phyloP scores from a whole-genome alignment of 2,888 invertebrate genomes.

The Euproctis similis region DNA sequence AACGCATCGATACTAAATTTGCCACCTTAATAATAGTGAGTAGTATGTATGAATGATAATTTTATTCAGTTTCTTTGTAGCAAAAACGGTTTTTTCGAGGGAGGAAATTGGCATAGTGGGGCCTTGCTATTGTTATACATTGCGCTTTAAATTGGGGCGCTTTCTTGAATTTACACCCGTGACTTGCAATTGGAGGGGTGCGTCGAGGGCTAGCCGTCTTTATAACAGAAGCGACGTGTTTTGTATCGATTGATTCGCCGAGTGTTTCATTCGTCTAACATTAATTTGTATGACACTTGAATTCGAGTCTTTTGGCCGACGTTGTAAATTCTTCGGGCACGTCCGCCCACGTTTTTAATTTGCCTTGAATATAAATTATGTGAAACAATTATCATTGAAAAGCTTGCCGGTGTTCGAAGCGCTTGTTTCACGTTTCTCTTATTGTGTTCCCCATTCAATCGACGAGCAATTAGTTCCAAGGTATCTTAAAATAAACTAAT shows the following conservation, averaged over 20 bases:
- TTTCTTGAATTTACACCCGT: conserved; percentile 74
- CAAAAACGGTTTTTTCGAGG: conserved; percentile 52
- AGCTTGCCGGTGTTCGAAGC: conserved; percentile 28
- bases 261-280: conserved; percentile 31
- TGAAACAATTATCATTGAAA: conserved; percentile 47
- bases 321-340: conserved; percentile 23
- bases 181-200: conserved; percentile 62
- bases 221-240: conserved; percentile 22
- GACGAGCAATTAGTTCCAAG: conserved; percentile 47
- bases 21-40: conserved; percentile 40
- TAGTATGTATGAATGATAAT: conserved; percentile 50
- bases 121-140: conserved; percentile 68
- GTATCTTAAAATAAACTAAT: conserved; percentile 41
- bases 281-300: conserved; percentile 30
- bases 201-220: conserved; percentile 33
- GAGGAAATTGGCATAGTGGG: conserved; percentile 70
- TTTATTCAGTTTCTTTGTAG: conserved; percentile 65
- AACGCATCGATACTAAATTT: conserved; percentile 41
- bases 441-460: conserved; percentile 46
- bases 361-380: conserved; percentile 43
- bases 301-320: conserved; percentile 22
- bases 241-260: conserved; percentile 45
- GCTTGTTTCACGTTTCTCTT: conserved; percentile 36
- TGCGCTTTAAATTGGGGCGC: conserved; percentile 72
- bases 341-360: conserved; percentile 36